Percentiles rank a stretch among this genome's conserved stretches.
phyloP scores from a whole-genome alignment of 2,888 invertebrate species.

The Chirona hameri region DNA sequence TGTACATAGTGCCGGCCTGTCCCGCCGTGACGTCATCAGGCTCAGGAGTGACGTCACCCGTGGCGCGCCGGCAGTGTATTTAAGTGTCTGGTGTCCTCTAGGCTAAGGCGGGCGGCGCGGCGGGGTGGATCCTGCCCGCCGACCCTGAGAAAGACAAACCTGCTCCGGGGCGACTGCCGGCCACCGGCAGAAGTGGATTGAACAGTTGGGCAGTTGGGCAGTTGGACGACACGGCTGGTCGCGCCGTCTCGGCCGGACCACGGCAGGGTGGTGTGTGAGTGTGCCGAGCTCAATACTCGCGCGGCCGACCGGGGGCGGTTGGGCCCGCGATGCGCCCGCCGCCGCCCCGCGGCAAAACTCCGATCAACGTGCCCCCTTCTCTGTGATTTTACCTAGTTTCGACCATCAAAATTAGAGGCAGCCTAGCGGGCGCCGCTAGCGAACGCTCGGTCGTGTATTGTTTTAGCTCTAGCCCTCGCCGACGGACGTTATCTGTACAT shows the following conservation, averaged over 20 bases:
- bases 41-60: neutral
- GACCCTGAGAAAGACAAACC: too few species aligned
- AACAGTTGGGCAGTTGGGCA: too few species aligned
- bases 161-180: too few species aligned
- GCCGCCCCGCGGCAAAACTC: neutral
- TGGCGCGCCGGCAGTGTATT: neutral
- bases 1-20: neutral
- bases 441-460: neutral
- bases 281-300: neutral
- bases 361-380: neutral
- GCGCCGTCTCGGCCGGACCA: too few species aligned
- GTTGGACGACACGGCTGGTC: too few species aligned
- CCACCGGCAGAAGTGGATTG: too few species aligned
- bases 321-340: too few species aligned
- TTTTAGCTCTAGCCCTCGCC: slow-evolving; percentile 13
- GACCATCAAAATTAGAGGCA: slow-evolving; percentile 6
- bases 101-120: neutral
- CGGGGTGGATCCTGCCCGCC: neutral
- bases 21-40: neutral
- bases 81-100: neutral
- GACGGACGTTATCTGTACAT: slow-evolving; percentile 14
- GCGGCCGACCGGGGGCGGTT: neutral
- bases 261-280: neutral
- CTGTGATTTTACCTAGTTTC: slow-evolving; percentile 27
- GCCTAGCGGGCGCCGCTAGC: neutral